phyloP scores from a whole-genome alignment of 2,797 vertebrate genomes.

The Euthynnus affinis region DNA sequence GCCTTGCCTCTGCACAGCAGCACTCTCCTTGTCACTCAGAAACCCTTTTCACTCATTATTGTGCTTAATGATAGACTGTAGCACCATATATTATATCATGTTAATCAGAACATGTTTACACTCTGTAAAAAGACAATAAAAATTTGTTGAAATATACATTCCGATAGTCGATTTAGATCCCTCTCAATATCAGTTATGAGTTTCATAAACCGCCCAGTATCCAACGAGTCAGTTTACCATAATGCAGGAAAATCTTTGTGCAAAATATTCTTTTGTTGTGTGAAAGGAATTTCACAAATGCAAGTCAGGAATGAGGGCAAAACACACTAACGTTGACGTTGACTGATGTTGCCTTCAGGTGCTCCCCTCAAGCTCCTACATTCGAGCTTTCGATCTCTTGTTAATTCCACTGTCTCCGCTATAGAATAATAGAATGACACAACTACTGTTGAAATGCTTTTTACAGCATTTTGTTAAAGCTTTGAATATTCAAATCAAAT shows the following conservation, averaged over 20 bases:
- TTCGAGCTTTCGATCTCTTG: not conserved
- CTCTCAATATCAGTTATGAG: not conserved
- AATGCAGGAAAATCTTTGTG: constrained; percentile 29
- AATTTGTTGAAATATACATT: not conserved
- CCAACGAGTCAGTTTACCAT: not conserved
- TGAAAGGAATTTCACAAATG: constrained; percentile 77
- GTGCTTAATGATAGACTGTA: not conserved
- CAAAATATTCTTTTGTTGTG: constrained; percentile 63
- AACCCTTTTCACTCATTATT: not conserved
- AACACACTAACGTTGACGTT: constrained; percentile 51
- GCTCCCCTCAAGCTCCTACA: constrained; percentile 25
- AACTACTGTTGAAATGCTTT: not conserved
- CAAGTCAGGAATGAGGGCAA: constrained; percentile 65
- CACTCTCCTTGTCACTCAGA: constrained; percentile 32
- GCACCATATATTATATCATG: not conserved
- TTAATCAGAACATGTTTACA: not conserved
- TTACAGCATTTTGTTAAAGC: too few species aligned
- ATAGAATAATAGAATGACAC: too few species aligned
- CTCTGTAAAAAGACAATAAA: not conserved
- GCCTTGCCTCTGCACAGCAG: constrained; percentile 43
- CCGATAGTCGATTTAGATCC: not conserved
- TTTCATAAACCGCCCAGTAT: not conserved
- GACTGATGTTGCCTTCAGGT: constrained; percentile 57
- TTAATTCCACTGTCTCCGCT: not conserved
- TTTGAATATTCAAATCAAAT: too few species aligned